These are phyloP conservation scores for Acarapis woodi DNA, from an alignment of 1,140 invertebrate genomes.

Conservation along the genomic window DNA sequence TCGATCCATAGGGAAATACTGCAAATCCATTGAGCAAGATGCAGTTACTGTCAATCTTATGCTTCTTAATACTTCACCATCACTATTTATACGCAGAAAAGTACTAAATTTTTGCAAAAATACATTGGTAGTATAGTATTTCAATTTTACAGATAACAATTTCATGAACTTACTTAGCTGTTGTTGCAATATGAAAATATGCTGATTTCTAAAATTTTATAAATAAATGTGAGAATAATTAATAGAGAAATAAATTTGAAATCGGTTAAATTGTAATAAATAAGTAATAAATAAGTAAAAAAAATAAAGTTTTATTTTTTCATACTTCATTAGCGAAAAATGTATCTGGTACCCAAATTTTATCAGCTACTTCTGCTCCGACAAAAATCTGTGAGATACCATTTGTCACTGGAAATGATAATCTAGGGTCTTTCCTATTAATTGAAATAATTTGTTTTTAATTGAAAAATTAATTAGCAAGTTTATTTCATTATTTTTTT, in stretches of 20 bases:
- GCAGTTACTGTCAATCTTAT: constrained; percentile 63
- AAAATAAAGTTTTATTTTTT: too few species aligned
- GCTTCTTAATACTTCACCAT: constrained; percentile 21
- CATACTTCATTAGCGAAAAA: constrained; percentile 93
- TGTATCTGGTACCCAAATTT: constrained; percentile 54
- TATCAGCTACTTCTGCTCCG: constrained; percentile 23
- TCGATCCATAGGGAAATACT: constrained; percentile 89
- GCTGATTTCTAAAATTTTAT: too few species aligned
- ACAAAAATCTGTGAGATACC: constrained; percentile 20
- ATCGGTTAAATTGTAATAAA: too few species aligned
- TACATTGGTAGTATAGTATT: not conserved
- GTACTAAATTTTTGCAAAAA: too few species aligned
- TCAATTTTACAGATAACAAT: not conserved
- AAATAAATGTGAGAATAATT: too few species aligned
- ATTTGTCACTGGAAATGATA: constrained; percentile 19
- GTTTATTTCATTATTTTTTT: too few species aligned
- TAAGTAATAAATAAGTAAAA: too few species aligned
- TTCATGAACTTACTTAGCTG: too few species aligned
- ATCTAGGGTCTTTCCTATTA: constrained; percentile 64
- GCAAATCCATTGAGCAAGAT: constrained; percentile 87
- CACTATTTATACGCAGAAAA: constrained; percentile 22
- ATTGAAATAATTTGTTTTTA: too few species aligned
- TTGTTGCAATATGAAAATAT: constrained; percentile 24
- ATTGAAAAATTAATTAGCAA: too few species aligned
- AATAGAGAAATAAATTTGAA: too few species aligned